phyloP scores from a whole-genome alignment of 2,113 vertebrate genomes.

The Platycercus adscitus region DNA sequence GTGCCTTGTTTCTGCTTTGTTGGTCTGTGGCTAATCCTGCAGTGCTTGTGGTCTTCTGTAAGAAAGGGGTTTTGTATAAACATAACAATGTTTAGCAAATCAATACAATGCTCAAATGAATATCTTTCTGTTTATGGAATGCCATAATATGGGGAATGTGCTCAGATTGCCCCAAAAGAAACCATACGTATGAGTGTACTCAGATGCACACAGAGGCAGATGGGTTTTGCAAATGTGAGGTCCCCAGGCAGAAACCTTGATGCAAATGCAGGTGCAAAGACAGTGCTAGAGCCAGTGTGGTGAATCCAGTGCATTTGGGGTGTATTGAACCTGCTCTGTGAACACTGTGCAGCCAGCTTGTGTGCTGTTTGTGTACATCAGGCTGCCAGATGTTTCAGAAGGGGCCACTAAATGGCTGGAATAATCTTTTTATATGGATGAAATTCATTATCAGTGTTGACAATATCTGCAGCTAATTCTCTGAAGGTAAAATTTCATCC shows the following conservation, averaged over 20 bases:
- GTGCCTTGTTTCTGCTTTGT: background rate
- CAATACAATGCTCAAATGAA: background rate
- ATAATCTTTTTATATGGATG: background rate
- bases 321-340: background rate
- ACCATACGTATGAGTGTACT: rapidly evolving
- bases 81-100: background rate
- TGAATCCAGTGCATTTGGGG: background rate
- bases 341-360: rapidly evolving
- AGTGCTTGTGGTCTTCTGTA: background rate
- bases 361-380: background rate
- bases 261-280: background rate
- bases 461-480: background rate
- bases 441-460: background rate
- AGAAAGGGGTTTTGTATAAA: background rate
- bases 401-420: background rate
- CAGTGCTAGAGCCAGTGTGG: background rate
- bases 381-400: background rate
- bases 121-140: background rate
- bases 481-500: background rate
- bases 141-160: background rate
- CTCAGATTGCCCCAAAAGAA: background rate
- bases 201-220: background rate
- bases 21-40: background rate
- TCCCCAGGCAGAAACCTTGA: background rate
- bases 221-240: background rate